Conservation (phyloP, 2,113 vertebrate genomes). For the Cryptomyrus ogoouensis region DNA sequence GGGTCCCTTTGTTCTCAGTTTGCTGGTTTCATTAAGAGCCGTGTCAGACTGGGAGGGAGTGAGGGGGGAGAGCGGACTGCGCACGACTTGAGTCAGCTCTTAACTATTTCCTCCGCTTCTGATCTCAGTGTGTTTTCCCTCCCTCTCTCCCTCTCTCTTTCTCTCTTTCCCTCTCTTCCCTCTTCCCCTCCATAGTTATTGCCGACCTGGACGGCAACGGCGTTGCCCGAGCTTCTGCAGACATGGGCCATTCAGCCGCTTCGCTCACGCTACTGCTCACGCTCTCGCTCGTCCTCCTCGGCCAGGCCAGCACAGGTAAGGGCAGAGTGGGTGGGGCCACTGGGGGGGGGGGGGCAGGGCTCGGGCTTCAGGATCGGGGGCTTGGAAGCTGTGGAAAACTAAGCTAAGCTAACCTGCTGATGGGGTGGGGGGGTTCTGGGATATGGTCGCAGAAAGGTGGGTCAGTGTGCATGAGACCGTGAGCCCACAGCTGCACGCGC, state of each 20-base stretch:
- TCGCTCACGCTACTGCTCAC: background rate
- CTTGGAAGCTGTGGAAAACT: background rate
- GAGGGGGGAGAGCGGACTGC: background rate
- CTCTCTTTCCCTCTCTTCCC: background rate
- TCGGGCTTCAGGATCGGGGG: background rate
- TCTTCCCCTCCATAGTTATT: background rate
- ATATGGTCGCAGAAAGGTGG: background rate
- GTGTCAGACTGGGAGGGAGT: background rate
- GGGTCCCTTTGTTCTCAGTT: background rate
- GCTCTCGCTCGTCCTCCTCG: background rate
- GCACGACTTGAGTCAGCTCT: background rate
- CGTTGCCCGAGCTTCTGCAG: background rate
- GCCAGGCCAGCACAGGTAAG: background rate
- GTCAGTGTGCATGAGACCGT: background rate
- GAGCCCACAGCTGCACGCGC: background rate
- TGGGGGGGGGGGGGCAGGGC: background rate
- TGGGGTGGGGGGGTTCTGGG: background rate
- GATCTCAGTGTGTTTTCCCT: background rate
- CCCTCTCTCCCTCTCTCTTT: background rate
- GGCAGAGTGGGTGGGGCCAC: background rate
- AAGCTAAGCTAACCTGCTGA: background rate
- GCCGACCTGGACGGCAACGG: background rate
- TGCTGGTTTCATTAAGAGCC: background rate
- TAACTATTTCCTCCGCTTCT: background rate
- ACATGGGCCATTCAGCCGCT: background rate